These are phyloP conservation scores for Eurypyga helias DNA, from an alignment of 2,113 vertebrate species.

Conservation along the genomic window DNA sequence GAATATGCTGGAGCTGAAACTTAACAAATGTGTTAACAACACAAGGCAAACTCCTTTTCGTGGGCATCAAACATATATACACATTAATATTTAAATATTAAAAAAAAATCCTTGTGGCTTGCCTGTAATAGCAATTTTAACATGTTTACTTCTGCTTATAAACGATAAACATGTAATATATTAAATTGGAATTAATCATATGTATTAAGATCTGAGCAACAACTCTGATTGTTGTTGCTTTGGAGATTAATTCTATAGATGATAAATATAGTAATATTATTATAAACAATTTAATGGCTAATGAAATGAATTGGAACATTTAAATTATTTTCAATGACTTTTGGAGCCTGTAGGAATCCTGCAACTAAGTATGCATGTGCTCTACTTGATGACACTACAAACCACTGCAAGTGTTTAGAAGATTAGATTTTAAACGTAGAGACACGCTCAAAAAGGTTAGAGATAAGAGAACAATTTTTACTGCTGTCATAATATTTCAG, in stretches of 20 bases:
- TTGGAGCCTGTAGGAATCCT: not conserved
- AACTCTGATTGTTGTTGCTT: not conserved
- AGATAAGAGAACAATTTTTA: not conserved
- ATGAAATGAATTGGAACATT: not conserved
- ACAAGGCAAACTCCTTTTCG: not conserved
- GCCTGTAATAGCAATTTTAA: not conserved
- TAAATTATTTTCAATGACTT: not conserved
- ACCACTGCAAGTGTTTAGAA: not conserved
- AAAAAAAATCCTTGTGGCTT: not conserved
- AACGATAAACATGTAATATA: not conserved
- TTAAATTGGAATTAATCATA: not conserved
- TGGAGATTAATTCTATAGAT: not conserved
- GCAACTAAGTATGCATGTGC: not conserved
- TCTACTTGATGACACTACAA: not conserved
- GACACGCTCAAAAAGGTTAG: not conserved
- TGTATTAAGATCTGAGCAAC: not conserved
- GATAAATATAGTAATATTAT: not conserved
- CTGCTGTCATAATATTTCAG: not conserved
- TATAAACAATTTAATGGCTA: not conserved
- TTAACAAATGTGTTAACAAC: not conserved
- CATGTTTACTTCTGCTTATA: not conserved
- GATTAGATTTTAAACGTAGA: not conserved
- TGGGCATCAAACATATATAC: not conserved
- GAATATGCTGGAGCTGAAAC: not conserved
- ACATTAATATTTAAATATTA: not conserved